Base-by-base conservation (phyloP, 2,888 invertebrate genomes). In the Drosophila subsilvestris region DNA sequence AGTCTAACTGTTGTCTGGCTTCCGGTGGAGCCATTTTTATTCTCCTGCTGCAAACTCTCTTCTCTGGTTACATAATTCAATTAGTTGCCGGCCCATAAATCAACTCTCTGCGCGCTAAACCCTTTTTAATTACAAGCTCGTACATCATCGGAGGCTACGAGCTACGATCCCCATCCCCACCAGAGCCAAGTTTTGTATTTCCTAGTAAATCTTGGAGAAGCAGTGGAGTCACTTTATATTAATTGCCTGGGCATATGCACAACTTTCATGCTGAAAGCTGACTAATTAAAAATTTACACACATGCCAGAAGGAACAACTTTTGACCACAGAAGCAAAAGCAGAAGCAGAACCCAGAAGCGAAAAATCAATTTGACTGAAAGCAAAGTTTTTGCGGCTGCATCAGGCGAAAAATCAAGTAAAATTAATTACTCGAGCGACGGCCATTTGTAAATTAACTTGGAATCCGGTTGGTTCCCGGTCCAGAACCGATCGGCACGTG, bases 201-300 rank as follows among this genome's bases (percentile, higher is more conserved):
- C 14, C n/a, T 55, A 67, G 47, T 61, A 72, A 67, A 69, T 76
- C 76, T 78, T 49, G 7, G 56, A 53, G 63, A 57, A 17, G 25
- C n/a, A 45, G 58, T 25, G 25, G 37, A 25, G 44, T 27, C 47
- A 69, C 65, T 60, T 55, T 60, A 80, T 86, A 89, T 87, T 86
- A 89, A 89, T 89, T 88, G 84, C 67, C 37, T 59, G 67, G 27
- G 75, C 82, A 80, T 84, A 80, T 81, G 86, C 73, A 69, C 74
- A 85, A 86, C 72, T 89, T 88, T 79, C 62, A 37, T 66, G 84
- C 72, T 75, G 86, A 84, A 86, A 86, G 78, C 76, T 71, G 71
- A 51, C 80, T 85, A 78, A 88, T 89, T 86, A 88, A 86, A 89
- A 88, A 89, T 89, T 76, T 76, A 89, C 74, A 78, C 77, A 75